Evolutionary conservation across 2,888 invertebrate genomes (phyloP).

Genomic region (Metopia argyrocephala): DNA sequence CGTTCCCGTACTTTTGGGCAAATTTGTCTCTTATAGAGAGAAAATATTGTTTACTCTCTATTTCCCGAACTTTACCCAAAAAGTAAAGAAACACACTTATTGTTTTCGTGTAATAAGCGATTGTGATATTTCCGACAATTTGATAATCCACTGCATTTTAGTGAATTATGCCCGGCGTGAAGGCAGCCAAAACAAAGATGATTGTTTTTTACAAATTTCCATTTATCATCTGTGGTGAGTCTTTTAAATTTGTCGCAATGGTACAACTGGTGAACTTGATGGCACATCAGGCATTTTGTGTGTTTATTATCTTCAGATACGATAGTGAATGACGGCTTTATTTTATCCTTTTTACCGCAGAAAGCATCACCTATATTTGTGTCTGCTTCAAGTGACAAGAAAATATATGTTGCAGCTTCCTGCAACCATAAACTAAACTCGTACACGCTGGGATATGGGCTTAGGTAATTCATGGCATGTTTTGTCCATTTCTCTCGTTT

Average conservation of each 20-base stretch:
- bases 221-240: slow-evolving; percentile 12
- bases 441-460: slow-evolving; percentile 13
- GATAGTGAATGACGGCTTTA: slow-evolving; percentile 36
- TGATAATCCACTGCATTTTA: slow-evolving; percentile 32
- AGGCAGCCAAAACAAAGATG: slow-evolving; percentile 44
- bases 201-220: slow-evolving; percentile 34
- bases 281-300: slow-evolving; percentile 33
- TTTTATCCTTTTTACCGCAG: slow-evolving; percentile 15
- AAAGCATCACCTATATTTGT: not conserved
- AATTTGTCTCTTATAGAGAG: too few species aligned
- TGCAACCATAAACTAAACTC: slow-evolving; percentile 46
- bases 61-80: too few species aligned
- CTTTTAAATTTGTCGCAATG: slow-evolving; percentile 31
- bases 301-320: not conserved
- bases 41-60: too few species aligned
- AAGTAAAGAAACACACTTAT: too few species aligned
- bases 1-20: not conserved
- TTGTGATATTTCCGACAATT: slow-evolving; percentile 41
- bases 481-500: slow-evolving; percentile 47
- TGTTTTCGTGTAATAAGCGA: slow-evolving; percentile 38
- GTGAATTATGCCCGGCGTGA: slow-evolving; percentile 19
- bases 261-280: slow-evolving; percentile 20
- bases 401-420: slow-evolving; percentile 46
- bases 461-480: slow-evolving; percentile 26
- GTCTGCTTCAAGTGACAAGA: slow-evolving; percentile 27